A percentile compares a stretch with the other conserved stretches of the same genome.
These are phyloP conservation scores for Neelides sp. DNA, from an alignment of 1,140 invertebrate genomes.

Conservation along the genomic window DNA sequence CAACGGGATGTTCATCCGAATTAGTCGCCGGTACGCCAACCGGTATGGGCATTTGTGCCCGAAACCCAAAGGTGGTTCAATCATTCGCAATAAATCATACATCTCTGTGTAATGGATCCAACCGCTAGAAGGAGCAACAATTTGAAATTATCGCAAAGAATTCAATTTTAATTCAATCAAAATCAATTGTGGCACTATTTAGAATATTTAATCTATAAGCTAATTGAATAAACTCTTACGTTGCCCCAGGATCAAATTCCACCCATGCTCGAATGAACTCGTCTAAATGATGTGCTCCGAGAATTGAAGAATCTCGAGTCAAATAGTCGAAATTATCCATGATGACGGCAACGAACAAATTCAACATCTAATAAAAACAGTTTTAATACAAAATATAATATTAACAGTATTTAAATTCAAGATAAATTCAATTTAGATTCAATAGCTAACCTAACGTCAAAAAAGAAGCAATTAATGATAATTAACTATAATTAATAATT, in stretches of 20 bases:
- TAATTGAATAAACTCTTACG: too few relatives aligned
- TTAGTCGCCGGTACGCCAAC: constrained; percentile 48
- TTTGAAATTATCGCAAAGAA: too few relatives aligned
- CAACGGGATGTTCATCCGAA: constrained; percentile 51
- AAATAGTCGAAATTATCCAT: constrained; percentile 58
- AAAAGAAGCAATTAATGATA: too few relatives aligned
- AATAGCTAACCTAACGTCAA: too few relatives aligned
- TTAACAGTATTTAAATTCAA: too few relatives aligned
- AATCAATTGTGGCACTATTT: too few relatives aligned
- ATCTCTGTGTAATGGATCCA: constrained; percentile 50
- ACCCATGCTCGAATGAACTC: constrained; percentile 50
- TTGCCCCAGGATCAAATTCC: too few relatives aligned
- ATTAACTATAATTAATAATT: too few relatives aligned
- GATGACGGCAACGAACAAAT: constrained; percentile 53
- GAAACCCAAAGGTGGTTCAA: constrained; percentile 51
- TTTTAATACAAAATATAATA: background rate
- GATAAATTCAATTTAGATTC: too few relatives aligned
- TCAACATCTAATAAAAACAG: constrained; percentile 38
- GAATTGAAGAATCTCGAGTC: constrained; percentile 48
- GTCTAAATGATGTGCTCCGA: constrained; percentile 52
- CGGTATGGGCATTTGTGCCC: constrained; percentile 50
- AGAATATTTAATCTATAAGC: too few relatives aligned
- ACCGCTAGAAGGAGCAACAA: too few relatives aligned
- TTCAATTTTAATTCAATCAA: too few relatives aligned
- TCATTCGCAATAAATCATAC: constrained; percentile 50